These are phyloP conservation scores for Cecidostiba fungosa DNA, from an alignment of 2,888 invertebrate species.

Conservation along the genomic window DNA sequence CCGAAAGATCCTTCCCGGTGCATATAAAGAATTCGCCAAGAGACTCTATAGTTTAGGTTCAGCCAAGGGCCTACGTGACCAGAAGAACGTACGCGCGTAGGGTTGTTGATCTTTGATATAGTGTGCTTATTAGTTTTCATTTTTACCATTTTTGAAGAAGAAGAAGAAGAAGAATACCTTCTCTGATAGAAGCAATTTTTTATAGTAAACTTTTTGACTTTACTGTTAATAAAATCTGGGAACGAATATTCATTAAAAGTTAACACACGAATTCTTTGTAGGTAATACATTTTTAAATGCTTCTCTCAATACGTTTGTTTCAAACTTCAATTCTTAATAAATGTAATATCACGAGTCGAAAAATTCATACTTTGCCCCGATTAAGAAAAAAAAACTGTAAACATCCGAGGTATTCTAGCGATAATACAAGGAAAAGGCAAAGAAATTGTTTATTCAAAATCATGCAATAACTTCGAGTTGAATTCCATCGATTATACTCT, in stretches of 20 bases:
- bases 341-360: too few relatives aligned
- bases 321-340: too few relatives aligned
- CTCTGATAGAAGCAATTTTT: too few relatives aligned
- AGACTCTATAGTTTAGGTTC: neutral
- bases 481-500: neutral
- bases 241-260: too few relatives aligned
- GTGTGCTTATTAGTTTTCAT: neutral
- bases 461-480: neutral
- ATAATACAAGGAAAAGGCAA: neutral
- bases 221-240: too few relatives aligned
- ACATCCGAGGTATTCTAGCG: neutral
- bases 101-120: neutral
- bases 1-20: neutral
- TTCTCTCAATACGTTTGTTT: too few relatives aligned
- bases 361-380: neutral
- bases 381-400: neutral
- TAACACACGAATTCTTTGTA: too few relatives aligned
- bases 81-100: neutral
- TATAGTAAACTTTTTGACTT: too few relatives aligned
- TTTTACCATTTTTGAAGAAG: too few relatives aligned
- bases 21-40: neutral
- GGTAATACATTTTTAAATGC: too few relatives aligned
- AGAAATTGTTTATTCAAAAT: neutral
- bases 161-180: too few relatives aligned
- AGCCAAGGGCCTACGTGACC: constrained; percentile 20